Base-by-base conservation (phyloP, 2,113 vertebrate genomes). In the Cyphotilapia sp. region DNA sequence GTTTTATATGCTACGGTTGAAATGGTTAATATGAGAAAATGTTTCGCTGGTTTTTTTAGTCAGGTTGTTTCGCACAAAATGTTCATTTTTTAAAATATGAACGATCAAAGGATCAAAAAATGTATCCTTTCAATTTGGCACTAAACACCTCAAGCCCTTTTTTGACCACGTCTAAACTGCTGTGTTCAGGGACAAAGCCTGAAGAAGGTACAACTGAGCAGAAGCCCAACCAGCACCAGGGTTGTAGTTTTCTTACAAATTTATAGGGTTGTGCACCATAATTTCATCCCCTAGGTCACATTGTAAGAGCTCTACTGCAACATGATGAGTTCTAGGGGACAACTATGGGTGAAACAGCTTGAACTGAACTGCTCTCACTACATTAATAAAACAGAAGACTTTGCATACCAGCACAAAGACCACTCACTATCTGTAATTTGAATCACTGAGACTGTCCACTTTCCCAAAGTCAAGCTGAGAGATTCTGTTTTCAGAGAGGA, bases 141-240 rank as follows among this genome's bases (percentile, higher is more conserved):
- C 38, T 71, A 71, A 71, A 71, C 38, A 16, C 0, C 0, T 24
- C n/a, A 71, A 71, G n/a, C 38, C 8, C 66, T 71, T 14, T 40
- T 40, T 2, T 71, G 35, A 71, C 38, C 35, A 4, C 8, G 1
- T 71, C n/a, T 69, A 71, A 71, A 42, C 38, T 71, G 38, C 66
- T 71, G 66, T 42, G 66, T 42, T 42, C 38, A 42, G 66, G 0
- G n/a, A 24, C 2, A 71, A 24, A 71, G 38, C 38, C 66, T 71
- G 8, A 71, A 71, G n/a, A 71, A 71, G 66, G 2, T 24, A 42
- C 66, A 42, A 24, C 38, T 71, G 38, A 40, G 12, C 38, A 74
- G 13, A 24, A 74, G 40, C 40, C 40, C 4, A 47, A 74, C 4
- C 69, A 74, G 40, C 14, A 74, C 8, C 0, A 17, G 22, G 14